Conservation (phyloP, 2,888 invertebrate genomes). For the Slavum lentiscoides region DNA sequence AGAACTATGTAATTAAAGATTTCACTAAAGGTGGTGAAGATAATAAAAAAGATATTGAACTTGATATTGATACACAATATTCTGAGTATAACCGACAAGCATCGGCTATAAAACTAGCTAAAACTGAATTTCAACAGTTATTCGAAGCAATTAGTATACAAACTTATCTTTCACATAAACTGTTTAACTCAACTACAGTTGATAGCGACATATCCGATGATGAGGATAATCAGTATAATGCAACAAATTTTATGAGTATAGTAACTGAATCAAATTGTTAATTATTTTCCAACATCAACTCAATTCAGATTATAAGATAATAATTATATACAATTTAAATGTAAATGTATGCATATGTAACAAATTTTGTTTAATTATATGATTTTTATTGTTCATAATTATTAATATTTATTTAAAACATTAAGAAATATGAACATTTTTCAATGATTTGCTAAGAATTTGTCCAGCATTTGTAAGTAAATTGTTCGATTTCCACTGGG, state of each 20-base stretch:
- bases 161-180: constrained; percentile 27
- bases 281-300: not conserved
- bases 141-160: constrained; percentile 36
- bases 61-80: constrained; percentile 21
- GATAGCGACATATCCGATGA: constrained; percentile 42
- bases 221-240: constrained; percentile 21
- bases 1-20: not conserved
- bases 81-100: constrained; percentile 27
- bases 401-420: not conserved
- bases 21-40: not conserved
- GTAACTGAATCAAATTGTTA: constrained; percentile 34
- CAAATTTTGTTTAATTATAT: too few species aligned
- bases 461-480: constrained; percentile 71
- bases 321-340: not conserved
- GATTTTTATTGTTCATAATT: too few species aligned
- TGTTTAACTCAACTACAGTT: constrained; percentile 21
- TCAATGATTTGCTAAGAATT: constrained; percentile 74
- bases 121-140: constrained; percentile 32
- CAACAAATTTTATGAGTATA: constrained; percentile 32
- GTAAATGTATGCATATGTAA: too few species aligned
- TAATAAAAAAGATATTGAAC: not conserved
- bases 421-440: constrained; percentile 72
- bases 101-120: constrained; percentile 23
- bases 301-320: not conserved
- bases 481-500: constrained; percentile 84